Conservation (phyloP, 2,888 invertebrate species). For the Drosophila subsilvestris region DNA sequence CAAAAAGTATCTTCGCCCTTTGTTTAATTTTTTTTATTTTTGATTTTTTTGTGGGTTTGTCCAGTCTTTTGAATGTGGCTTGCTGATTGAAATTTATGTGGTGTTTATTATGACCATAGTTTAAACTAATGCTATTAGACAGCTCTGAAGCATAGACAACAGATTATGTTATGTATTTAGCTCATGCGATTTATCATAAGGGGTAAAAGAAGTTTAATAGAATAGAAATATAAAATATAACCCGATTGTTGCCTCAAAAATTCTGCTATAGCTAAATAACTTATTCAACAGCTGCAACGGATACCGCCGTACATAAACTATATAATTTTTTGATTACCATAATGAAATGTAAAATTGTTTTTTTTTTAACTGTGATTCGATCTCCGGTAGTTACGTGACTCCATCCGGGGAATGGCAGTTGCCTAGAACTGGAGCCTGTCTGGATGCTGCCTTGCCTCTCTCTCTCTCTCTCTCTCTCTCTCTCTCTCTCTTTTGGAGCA, state of each 20-base stretch:
- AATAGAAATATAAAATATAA: too few relatives aligned
- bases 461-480: not conserved
- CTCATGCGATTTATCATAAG: constrained; percentile 2
- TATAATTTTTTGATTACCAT: constrained; percentile 38
- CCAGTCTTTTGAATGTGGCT: constrained; percentile 56
- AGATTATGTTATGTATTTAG: constrained; percentile 25
- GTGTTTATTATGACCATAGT: constrained; percentile 70
- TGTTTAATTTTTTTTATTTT: not conserved
- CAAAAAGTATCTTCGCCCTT: constrained; percentile 14
- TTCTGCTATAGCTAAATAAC: constrained; percentile 17
- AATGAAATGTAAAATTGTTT: constrained; percentile 37
- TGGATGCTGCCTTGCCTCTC: not conserved
- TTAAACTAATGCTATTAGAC: constrained; percentile 62
- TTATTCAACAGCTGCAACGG: constrained; percentile 15
- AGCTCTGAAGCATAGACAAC: not conserved
- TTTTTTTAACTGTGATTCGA: constrained; percentile 18
- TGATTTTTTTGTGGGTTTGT: constrained; percentile 46
- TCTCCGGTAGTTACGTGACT: constrained; percentile 36
- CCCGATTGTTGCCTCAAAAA: too few relatives aligned
- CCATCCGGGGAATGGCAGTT: constrained; percentile 41
- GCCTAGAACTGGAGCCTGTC: not conserved
- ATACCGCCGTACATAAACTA: too few relatives aligned
- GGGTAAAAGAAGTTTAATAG: too few relatives aligned
- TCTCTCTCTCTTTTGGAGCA: constrained; percentile 49
- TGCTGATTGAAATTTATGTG: constrained; percentile 76